Base-by-base conservation (phyloP, 1,140 invertebrate genomes). In the Aphidius ervi region DNA sequence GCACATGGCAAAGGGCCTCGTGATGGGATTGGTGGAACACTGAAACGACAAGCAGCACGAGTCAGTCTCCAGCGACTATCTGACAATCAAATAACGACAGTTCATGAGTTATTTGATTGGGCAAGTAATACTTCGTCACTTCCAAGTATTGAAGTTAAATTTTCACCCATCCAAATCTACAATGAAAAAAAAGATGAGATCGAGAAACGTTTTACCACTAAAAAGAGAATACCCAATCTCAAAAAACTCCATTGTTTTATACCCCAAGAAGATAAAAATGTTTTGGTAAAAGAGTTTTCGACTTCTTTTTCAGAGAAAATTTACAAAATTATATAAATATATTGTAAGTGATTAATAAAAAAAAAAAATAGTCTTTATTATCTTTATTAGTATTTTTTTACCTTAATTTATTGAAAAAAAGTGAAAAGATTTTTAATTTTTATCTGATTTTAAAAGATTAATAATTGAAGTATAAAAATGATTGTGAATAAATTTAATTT, bases 1-100 rank as follows among this genome's bases (percentile, higher is more conserved):
- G 54, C 54, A 6, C 54, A 46, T 23, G 54, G 42, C 40, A 45
- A 56, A 56, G 54, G 54, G 37, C 54, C 54, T 9, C 45, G 54
- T 45, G 54, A 56, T 56, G 40, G 41, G 20, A 45, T 56, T 45
- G 54, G 16, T 5, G 42, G 54, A n/a, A 47, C 46, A n/a, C 10
- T 47, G 9, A 45, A 41, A 9, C 23, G 52, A 54, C 52, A 54
- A 37, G 52, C 52, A 54, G 52, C 31, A 54, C 37, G 52, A 54
- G 52, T n/a, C 9, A 54, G 52, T 54, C 52, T 54, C 5, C 31
- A 54, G 16, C 52, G 31, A 7, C 31, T 37, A 16, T 9, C 40
- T 40, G 37, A 54, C 40, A 6, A 47, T 9, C 46, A 47, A 10
- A 47, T 47, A 8, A 47, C 46, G 5, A 47, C 5, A 5, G 10